A percentile compares a stretch with the other conserved stretches of the same genome.
phyloP scores from a whole-genome alignment of 2,888 invertebrate species.

The Chrysolina haemoptera region DNA sequence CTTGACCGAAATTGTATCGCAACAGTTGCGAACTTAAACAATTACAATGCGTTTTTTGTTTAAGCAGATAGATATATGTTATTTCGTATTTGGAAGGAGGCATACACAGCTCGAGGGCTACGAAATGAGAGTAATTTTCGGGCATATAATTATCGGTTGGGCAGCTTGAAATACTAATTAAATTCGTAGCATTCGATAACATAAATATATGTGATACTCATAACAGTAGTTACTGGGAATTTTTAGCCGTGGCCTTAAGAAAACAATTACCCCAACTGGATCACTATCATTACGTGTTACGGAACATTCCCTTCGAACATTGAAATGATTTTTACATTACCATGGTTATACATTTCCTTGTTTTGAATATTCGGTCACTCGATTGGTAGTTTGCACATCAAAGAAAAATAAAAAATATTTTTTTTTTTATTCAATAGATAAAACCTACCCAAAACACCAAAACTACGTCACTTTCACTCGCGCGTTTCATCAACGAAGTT shows the following conservation, averaged over 20 bases:
- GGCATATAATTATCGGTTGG: constrained; percentile 16
- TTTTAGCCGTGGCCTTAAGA: constrained; percentile 2
- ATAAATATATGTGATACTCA: constrained; percentile 24
- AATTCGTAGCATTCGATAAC: constrained; percentile 12
- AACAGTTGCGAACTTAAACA: constrained; percentile 31
- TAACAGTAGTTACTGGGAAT: constrained; percentile 3
- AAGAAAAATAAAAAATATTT: background rate
- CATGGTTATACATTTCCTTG: constrained; percentile 1
- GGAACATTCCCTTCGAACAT: constrained; percentile 12
- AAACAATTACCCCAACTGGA: constrained; percentile 10
- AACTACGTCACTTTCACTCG: no score
- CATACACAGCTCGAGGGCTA: constrained; percentile 21
- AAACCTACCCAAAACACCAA: no score
- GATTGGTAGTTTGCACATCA: background rate
- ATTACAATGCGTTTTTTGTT: constrained; percentile 32
- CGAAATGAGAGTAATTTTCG: constrained; percentile 26
- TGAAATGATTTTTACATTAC: constrained; percentile 17
- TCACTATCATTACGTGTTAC: constrained; percentile 15
- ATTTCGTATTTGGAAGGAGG: constrained; percentile 22
- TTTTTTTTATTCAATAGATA: background rate
- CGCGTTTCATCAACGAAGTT: no score
- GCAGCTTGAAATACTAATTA: constrained; percentile 21
- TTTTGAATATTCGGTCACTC: background rate
- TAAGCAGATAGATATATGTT: constrained; percentile 24
- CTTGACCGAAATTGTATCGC: constrained; percentile 21